Percentiles rank a stretch among this genome's conserved stretches.
These are phyloP conservation scores for Therioaphis trifolii DNA, from an alignment of 2,888 invertebrate genomes.

Conservation along the genomic window DNA sequence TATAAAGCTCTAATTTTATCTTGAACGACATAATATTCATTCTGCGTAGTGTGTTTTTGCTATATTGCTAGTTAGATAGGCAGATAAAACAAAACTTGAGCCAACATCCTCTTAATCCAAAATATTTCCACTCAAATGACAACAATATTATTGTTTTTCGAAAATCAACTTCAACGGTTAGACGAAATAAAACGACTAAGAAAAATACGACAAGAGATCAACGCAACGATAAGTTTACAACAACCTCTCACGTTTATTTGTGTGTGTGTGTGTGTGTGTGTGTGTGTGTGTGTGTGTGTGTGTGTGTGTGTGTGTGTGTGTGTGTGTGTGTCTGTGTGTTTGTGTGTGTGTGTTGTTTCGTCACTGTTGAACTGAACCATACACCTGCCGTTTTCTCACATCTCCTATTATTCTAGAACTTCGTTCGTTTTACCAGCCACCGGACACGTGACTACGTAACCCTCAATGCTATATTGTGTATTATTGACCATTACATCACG, in stretches of 20 bases:
- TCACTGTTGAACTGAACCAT: constrained; percentile 2
- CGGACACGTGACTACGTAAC: constrained; percentile 25
- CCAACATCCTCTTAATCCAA: background rate
- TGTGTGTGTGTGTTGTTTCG: too few species aligned
- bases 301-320: too few species aligned
- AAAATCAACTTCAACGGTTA: background rate
- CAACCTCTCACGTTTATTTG: constrained; percentile 15
- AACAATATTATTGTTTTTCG: constrained; percentile 2
- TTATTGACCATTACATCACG: too few species aligned
- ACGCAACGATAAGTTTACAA: background rate
- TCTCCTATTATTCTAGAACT: background rate
- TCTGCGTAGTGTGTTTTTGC: background rate
- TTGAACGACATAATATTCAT: too few species aligned
- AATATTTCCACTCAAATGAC: background rate
- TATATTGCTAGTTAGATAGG: background rate
- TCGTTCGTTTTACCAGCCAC: background rate
- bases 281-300: too few species aligned
- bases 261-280: too few species aligned
- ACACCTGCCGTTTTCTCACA: constrained; percentile 42
- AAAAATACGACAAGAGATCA: constrained; percentile 4
- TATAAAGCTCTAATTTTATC: too few species aligned
- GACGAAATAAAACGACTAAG: background rate
- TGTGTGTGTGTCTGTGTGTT: too few species aligned
- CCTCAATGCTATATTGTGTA: background rate
- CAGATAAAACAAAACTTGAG: background rate